Evolutionary conservation across 2,113 vertebrate species (phyloP), one percentile per base, ranked within the genome.

Genomic region (Psilopsiagon aymara): DNA sequence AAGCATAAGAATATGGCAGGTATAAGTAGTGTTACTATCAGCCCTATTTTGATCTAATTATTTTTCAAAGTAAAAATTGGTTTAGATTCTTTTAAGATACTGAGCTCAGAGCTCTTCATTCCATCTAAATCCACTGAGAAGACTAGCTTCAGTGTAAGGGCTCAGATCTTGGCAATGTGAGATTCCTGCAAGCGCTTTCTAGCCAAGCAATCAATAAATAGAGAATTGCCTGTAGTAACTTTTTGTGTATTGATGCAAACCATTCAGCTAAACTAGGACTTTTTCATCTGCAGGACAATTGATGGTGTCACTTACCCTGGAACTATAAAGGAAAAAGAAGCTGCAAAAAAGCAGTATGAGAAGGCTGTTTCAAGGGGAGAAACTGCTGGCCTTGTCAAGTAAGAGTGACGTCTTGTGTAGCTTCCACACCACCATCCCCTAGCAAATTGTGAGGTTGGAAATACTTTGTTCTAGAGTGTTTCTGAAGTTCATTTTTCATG

Each of bases 351-450:
- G 75, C 98, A 99, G 43, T 99, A 99, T 91, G 95, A 97, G 60
- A 97, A 98, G 64, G 99, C 99, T 13, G 98, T 99, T 95, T 97
- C 98, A 68, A 98, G 93, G 7, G 99, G 99, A 44, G 97, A 99
- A 96, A 99, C 98, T 51, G 99, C 99, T 11, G 99, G 99, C 24
- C 96, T 99, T 17, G 98, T 99, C 96, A 99, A 98, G 99, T 99
- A 98, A 98, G 98, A 52, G 33, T 46, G 9, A 46, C 43, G 27
- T 41, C 29, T 75, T 55, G 8, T 88, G 53, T 81, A 62, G 35
- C 44, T 92, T 88, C 84, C 59, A 33, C 29, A 44, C 18, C 60
- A 43, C 27, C 74, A 33, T 64, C 39, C 67, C 35, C 17, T 20
- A 76, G 79, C 62, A 81, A 70, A 67, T 44, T 66, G 63, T 49